Percentiles rank a stretch among this genome's conserved stretches.
Conservation (phyloP, 1,140 invertebrate species). For the Chironomus striatipennis region DNA sequence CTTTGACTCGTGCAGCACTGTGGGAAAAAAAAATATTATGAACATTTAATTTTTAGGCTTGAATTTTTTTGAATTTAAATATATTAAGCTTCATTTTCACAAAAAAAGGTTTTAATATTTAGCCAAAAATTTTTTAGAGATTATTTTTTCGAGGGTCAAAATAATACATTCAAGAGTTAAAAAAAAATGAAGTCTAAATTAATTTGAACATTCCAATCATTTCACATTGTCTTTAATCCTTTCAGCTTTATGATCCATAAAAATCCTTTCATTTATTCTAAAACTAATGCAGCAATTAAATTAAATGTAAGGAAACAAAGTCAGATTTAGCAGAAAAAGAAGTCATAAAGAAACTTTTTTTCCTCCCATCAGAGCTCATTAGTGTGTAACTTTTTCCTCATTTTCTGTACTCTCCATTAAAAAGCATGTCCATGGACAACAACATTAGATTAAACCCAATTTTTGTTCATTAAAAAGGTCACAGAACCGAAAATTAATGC, state of each 20-base stretch:
- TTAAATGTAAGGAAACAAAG: neutral
- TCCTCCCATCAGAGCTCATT: neutral
- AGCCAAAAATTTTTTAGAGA: too few species aligned
- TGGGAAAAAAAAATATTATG: too few species aligned
- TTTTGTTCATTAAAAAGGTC: constrained; percentile 1
- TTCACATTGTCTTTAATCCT: neutral
- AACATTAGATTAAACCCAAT: neutral
- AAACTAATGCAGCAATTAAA: neutral
- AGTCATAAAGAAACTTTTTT: neutral
- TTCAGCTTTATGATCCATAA: neutral
- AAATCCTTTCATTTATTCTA: neutral
- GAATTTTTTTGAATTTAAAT: too few species aligned
- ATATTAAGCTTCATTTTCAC: too few species aligned
- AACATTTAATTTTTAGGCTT: too few species aligned
- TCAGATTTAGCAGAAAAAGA: neutral
- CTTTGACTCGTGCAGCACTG: too few species aligned
- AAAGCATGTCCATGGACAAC: neutral
- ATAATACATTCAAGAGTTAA: too few species aligned
- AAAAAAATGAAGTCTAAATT: too few species aligned
- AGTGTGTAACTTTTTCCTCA: neutral
- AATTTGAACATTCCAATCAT: too few species aligned
- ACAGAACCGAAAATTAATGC: neutral
- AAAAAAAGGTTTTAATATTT: too few species aligned
- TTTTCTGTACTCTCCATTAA: neutral
- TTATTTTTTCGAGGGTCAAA: too few species aligned